Evolutionary conservation across 1,140 invertebrate species (phyloP).

Genomic region (Gonioctena quinquepunctata): DNA sequence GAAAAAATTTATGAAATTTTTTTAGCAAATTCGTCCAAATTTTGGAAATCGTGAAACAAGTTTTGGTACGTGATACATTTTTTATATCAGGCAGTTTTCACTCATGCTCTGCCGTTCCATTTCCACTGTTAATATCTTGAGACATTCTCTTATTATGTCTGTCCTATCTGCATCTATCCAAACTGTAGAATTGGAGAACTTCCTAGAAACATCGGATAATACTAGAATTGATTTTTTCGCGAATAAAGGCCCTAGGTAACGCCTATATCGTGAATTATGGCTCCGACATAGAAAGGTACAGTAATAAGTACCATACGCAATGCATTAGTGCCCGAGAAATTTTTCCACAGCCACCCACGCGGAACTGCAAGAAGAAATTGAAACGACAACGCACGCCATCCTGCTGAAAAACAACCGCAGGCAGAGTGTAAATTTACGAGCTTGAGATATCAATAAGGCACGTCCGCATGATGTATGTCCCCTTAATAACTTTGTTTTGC

Average conservation of each 20-base stretch:
- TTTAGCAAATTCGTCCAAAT: too few relatives aligned
- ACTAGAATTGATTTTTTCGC: neutral
- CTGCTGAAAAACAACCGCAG: neutral
- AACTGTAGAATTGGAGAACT: too few relatives aligned
- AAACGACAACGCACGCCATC: constrained; percentile 24
- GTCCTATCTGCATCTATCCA: too few relatives aligned
- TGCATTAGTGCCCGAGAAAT: neutral
- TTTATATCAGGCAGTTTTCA: too few relatives aligned
- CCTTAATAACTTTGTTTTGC: constrained; percentile 7
- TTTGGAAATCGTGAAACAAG: too few relatives aligned
- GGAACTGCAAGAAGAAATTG: constrained; percentile 20
- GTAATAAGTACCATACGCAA: constrained; percentile 12
- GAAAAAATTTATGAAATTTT: too few relatives aligned
- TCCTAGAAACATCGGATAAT: too few relatives aligned
- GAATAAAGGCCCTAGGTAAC: neutral
- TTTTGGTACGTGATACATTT: too few relatives aligned
- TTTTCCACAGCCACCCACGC: constrained; percentile 19
- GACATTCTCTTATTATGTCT: too few relatives aligned
- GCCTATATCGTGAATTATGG: neutral
- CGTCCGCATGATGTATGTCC: constrained; percentile 6
- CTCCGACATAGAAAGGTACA: neutral
- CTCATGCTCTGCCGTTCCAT: too few relatives aligned
- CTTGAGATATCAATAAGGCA: constrained; percentile 23
- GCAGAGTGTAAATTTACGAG: constrained; percentile 13
- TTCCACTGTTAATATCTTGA: too few relatives aligned